phyloP scores from a whole-genome alignment of 2,888 invertebrate genomes.

The Zygothrica quintamaculata region DNA sequence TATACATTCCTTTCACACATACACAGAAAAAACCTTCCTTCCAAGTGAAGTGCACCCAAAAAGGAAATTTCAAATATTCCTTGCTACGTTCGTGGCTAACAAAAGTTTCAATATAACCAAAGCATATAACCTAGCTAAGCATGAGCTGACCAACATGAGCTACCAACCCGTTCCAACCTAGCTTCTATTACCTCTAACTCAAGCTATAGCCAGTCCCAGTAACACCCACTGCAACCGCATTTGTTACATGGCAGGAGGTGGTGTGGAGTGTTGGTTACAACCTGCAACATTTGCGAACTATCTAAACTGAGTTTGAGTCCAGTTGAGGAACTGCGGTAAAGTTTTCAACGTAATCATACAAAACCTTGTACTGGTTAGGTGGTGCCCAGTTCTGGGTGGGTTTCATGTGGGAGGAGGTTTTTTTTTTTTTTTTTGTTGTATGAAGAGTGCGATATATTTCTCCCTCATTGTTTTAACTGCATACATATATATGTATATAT shows the following conservation, averaged over 20 bases:
- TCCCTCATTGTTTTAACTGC: conserved; percentile 6
- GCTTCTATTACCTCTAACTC: no score
- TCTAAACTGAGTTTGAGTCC: conserved; percentile 73
- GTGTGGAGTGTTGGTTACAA: conserved; percentile 7
- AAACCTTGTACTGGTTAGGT: conserved; percentile 66
- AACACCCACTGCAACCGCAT: conserved; percentile 75
- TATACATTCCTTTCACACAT: background rate
- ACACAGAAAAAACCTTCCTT: conserved; percentile 1
- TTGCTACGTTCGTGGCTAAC: conserved; percentile 67
- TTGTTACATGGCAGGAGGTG: conserved; percentile 42
- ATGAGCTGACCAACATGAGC: conserved; percentile 23
- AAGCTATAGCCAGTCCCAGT: conserved; percentile 50
- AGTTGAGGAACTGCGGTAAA: conserved; percentile 79
- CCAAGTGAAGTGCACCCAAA: conserved; percentile 10
- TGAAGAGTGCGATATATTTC: conserved; percentile 16
- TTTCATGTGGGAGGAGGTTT: conserved; percentile 15
- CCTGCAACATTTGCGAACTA: conserved; percentile 73
- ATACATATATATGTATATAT: background rate
- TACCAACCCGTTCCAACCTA: background rate
- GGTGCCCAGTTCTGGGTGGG: conserved; percentile 11
- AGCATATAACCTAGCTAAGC: conserved; percentile 56
- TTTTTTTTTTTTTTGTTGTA: background rate
- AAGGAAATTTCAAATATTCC: conserved; percentile 72
- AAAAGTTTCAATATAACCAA: conserved; percentile 79
- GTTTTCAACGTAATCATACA: conserved; percentile 78